Evolutionary conservation across 2,888 invertebrate genomes (phyloP), one percentile per base, ranked within the genome.

Genomic region (Caenorhabditis parvicauda): DNA sequence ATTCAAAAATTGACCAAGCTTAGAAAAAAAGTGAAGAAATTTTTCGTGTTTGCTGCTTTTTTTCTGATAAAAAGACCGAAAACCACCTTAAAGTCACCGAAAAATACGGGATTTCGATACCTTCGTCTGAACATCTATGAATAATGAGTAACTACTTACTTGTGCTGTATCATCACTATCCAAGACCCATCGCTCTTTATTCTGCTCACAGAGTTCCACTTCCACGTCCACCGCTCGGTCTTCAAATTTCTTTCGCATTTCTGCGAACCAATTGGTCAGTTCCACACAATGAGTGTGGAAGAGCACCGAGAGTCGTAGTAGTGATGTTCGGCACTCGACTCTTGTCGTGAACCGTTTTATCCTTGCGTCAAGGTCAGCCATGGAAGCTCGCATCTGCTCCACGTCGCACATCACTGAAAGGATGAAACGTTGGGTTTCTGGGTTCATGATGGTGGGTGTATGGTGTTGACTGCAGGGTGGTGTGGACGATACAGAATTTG

Each of bases 201-300:
- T 65, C 17, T 56, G 50, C 45, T 81, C 80, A 51, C 77, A 76
- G 19, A 64, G 64, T 35, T 64, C 59, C 22, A 74, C 59, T 28
- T 64, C 62, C n/a, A 59, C 49, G 25, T 71, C 68, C 37, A 78
- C 67, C 17, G 62, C 38, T 12, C 57, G 54, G 17, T 65, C 59
- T 21, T 58, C 56, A 27, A 69, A 69, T 21, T 74, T 72, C 9
- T 59, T 54, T 12, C 72, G 68, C 69, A 81, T 66, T 21, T 74
- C 72, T 22, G 66, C 60, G 56, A 78, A 77, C 81, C 81, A 82
- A 12, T 56, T 57, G 50, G 77, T 71, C 42, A 82, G 66, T 64
- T 81, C 77, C 19, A 47, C 60, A 50, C 70, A 74, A 54, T 77
- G 77, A 9, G 71, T 67, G 57, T 74, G 77, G 35, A 77, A 78